A percentile compares a stretch with the other conserved stretches of the same genome.
phyloP scores from a whole-genome alignment of 1,140 invertebrate genomes.

The Diprion similis region DNA sequence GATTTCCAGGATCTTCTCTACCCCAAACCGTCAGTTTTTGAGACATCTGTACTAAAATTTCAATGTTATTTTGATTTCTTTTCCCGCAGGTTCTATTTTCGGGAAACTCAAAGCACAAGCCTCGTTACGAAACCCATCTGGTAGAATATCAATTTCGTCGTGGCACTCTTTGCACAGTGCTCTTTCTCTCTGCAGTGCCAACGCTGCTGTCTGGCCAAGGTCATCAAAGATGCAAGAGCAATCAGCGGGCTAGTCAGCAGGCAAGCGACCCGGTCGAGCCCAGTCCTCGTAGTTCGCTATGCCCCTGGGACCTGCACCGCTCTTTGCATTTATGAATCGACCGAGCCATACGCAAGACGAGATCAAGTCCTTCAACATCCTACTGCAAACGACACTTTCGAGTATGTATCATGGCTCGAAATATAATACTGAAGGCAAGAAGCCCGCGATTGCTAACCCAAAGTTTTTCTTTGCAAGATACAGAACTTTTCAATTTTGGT shows the following conservation, averaged over 20 bases:
- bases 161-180: slow-evolving; percentile 54
- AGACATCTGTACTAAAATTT: no score
- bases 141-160: slow-evolving; percentile 60
- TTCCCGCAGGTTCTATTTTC: neutral
- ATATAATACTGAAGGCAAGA: no score
- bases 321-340: slow-evolving; percentile 59
- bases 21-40: no score
- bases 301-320: slow-evolving; percentile 25
- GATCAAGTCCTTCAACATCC: neutral
- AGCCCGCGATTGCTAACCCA: neutral
- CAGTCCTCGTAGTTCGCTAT: neutral
- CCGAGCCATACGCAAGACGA: slow-evolving; percentile 15
- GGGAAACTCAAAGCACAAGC: neutral
- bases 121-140: slow-evolving; percentile 56
- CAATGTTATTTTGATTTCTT: neutral
- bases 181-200: slow-evolving; percentile 35
- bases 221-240: slow-evolving; percentile 64
- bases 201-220: slow-evolving; percentile 53
- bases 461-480: neutral
- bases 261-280: slow-evolving; percentile 9
- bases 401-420: neutral
- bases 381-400: neutral
- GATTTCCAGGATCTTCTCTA: no score
- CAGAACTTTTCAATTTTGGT: no score
- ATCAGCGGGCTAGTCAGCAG: slow-evolving; percentile 56